A percentile compares a stretch with the other conserved stretches of the same genome.
These are phyloP conservation scores for Microcebus griseorufus DNA, from an alignment of 2,113 vertebrate species.

Conservation along the genomic window DNA sequence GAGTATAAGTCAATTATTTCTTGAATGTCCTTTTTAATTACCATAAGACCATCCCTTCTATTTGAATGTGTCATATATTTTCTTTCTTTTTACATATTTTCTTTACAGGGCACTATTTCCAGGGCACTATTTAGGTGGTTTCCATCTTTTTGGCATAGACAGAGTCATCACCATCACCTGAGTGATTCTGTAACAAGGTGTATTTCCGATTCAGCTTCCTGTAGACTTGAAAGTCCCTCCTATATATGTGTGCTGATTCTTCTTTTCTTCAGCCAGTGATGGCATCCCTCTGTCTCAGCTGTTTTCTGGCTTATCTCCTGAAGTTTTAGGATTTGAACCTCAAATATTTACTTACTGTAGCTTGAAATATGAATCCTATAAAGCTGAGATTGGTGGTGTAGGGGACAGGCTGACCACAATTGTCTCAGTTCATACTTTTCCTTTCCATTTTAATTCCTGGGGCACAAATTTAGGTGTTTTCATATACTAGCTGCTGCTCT, in stretches of 20 bases:
- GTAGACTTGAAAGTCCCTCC: not conserved
- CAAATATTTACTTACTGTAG: not conserved
- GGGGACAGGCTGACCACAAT: not conserved
- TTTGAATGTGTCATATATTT: not conserved
- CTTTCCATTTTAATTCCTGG: not conserved
- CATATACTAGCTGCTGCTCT: not conserved
- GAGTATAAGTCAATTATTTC: not conserved
- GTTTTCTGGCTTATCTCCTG: not conserved
- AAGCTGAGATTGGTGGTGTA: not conserved
- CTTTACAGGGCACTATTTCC: not conserved
- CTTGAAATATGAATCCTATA: not conserved
- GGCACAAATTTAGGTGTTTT: not conserved
- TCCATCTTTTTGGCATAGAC: not conserved
- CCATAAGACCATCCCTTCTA: not conserved
- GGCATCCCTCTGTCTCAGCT: not conserved
- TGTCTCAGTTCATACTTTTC: not conserved
- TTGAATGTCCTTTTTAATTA: not conserved
- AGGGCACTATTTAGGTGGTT: not conserved
- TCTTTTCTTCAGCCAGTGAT: not conserved
- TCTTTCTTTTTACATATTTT: not conserved
- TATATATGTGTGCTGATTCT: not conserved
- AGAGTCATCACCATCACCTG: not conserved
- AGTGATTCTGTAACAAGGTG: not conserved
- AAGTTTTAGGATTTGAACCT: not conserved
- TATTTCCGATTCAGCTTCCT: not conserved